Percentiles rank a stretch among this genome's conserved stretches.
phyloP scores from a whole-genome alignment of 2,888 invertebrate genomes.

The Lycocerus yunnanus region DNA sequence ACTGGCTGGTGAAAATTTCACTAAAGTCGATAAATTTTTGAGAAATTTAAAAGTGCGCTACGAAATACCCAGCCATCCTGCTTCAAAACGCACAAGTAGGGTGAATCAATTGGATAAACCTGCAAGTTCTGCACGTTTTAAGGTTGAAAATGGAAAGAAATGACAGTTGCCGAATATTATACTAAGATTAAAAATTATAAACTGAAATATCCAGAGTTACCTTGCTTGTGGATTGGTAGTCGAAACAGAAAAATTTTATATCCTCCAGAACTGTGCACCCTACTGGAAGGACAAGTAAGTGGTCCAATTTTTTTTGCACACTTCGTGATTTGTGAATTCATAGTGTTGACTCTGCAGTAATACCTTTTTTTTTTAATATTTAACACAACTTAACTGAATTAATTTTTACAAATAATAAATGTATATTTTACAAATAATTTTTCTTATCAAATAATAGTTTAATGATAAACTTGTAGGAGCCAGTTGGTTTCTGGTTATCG shows the following conservation, averaged over 20 bases:
- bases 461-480: too few relatives aligned
- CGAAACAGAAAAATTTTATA: conserved; percentile 66
- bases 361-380: too few relatives aligned
- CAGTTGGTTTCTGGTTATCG: too few relatives aligned
- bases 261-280: conserved; percentile 82
- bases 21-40: conserved; percentile 15
- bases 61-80: conserved; percentile 54
- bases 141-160: conserved; percentile 39
- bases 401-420: too few relatives aligned
- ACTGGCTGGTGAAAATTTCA: neutral
- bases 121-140: conserved; percentile 53
- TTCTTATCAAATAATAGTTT: too few relatives aligned
- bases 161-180: conserved; percentile 60
- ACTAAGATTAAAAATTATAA: conserved; percentile 48
- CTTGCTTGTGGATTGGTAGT: conserved; percentile 77
- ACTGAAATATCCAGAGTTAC: conserved; percentile 68
- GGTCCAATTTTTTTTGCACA: neutral
- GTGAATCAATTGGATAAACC: conserved; percentile 54
- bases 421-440: too few relatives aligned
- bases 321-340: neutral
- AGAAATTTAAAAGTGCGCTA: conserved; percentile 54
- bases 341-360: too few relatives aligned
- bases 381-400: too few relatives aligned
- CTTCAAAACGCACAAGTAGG: conserved; percentile 54
- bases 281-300: conserved; percentile 73